Base-by-base conservation (phyloP, 2,113 vertebrate genomes). In the Malurus elegans region DNA sequence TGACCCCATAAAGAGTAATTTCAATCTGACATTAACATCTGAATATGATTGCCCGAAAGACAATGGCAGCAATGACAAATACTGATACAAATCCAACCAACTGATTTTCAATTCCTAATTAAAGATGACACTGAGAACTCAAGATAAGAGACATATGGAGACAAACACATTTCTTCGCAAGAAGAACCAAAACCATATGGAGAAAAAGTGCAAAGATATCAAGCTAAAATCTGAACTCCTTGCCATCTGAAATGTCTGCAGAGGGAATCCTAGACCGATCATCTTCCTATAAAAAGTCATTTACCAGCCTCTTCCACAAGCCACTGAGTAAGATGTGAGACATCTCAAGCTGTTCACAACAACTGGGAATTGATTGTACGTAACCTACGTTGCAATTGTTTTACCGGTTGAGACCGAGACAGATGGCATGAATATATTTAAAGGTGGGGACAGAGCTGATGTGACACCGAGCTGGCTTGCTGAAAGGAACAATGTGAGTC, bases 391-490 rank as follows among this genome's bases (percentile, higher is more conserved):
- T 87, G 61, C 94, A 92, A 95, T 79, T 96, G 91, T 97, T 97
- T 95, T 95, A 93, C 95, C 96, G 91, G 90, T 90, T 84, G 93
- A 97, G 93, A 96, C 93, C 66, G 53, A 34, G 84, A 96, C 95
- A 97, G 97, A 98, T 97, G 97, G 97, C 85, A 84, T 96, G 96
- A 97, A 97, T 97, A 97, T 93, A 96, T 98, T 97, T 97, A 96
- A 96, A 95, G 91, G 89, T 72, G 32, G 88, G 96, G 84, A 94
- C 96, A 80, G 80, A 90, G 87, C 82, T 86, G 93, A 87, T 96
- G 71, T 93, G 91, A 95, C 79, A 96, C 72, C 31, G 10, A 86
- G 92, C 91, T 96, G 48, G 25, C 91, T 94, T 88, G 75, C 92
- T 80, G 72, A 95, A 96, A 94, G 64, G 86, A 95, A 93, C 94